Conservation (phyloP, 2,113 vertebrate species). For the Naja naja region DNA sequence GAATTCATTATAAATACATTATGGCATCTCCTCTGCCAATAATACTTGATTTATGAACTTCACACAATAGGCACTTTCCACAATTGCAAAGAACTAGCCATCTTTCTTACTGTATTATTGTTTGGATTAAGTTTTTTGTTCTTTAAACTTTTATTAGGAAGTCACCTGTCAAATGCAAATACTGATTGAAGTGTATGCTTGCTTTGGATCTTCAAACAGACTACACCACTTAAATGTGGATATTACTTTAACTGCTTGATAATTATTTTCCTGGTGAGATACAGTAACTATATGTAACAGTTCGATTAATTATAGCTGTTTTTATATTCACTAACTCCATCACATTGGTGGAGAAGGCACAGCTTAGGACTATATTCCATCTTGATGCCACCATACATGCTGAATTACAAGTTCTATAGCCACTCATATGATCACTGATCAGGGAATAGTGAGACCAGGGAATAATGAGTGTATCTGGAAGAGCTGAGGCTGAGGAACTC, state of each 20-base stretch:
- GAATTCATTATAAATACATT: slow-evolving; percentile 33
- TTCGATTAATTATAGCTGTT: background rate
- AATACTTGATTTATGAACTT: slow-evolving; percentile 49
- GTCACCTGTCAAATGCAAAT: background rate
- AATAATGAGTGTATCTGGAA: background rate
- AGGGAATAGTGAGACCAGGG: background rate
- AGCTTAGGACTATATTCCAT: background rate
- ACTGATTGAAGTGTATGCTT: background rate
- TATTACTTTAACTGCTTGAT: background rate
- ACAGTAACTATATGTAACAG: background rate
- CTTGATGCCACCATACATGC: background rate
- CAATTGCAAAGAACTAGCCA: slow-evolving; percentile 31
- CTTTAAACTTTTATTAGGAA: background rate
- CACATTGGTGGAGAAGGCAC: background rate
- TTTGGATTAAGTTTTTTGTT: background rate
- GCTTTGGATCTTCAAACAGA: background rate
- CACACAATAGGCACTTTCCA: slow-evolving; percentile 31
- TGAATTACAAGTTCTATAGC: background rate
- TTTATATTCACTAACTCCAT: background rate
- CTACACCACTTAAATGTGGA: background rate
- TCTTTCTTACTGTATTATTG: slow-evolving; percentile 34
- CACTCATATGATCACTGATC: background rate
- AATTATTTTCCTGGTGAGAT: background rate
- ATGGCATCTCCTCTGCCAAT: slow-evolving; percentile 33
- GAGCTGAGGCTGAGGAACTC: background rate